Evolutionary conservation across 2,113 vertebrate species (phyloP), one percentile per base, ranked within the genome.

Genomic region (Ceyx melanurus): DNA sequence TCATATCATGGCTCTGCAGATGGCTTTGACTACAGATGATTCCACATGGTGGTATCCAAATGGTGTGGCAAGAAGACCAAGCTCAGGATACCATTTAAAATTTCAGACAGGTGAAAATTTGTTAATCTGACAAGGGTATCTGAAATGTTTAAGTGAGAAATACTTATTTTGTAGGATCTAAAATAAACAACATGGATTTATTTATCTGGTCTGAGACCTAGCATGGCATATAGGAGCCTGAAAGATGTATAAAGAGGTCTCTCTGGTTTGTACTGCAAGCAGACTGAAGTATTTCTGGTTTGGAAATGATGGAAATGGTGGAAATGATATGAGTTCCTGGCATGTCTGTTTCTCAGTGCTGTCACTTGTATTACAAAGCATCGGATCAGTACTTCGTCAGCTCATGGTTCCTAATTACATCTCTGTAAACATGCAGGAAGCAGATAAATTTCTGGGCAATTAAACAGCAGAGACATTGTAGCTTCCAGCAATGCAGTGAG

Each of bases 341-440:
- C 15, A 7, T 6, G 43, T 33, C 22, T 62, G 37, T 60, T 87
- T 60, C 58, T 66, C 37, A 26, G 22, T 66, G 67, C 81, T 76
- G 46, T 40, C 13, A 9, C 35, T 33, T 0, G 0, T 40, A 46
- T 11, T 73, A 43, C 58, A 73, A 81, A 42, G 13, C 0, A 0
- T 31, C 66, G 43, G 7, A 80, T 15, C 22, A 35, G 43, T 40
- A 53, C 46, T 78, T 43, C 13, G 21, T 62, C 31, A 40, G 51
- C 68, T 81, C 42, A 28, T 0, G 3, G 56, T 40, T 40, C 60
- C 40, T 45, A 5, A 22, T 31, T 76, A 54, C 25, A 54, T 61
- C 31, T 33, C 25, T 9, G 5, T 42, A 71, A 0, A 2, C 53
- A n/a, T 2, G 0, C 1, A 0, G 0, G 35, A 29, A 33, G 53